A percentile compares a stretch with the other conserved stretches of the same genome.
Evolutionary conservation across 2,797 vertebrate genomes (phyloP).

Genomic region (Tolypeutes matacus): DNA sequence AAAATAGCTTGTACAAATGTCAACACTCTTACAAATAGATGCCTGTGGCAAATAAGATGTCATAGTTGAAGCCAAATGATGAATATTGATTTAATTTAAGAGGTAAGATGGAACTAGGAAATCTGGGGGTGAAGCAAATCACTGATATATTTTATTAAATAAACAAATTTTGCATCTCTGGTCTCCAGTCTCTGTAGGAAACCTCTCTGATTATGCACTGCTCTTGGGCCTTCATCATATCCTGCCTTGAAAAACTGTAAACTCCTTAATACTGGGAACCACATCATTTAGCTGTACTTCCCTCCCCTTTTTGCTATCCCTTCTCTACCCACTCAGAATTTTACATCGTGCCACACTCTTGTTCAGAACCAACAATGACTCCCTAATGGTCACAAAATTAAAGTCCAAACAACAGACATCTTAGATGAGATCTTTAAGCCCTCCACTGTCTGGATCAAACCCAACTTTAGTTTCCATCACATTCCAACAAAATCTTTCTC

Average conservation of each 20-base stretch:
- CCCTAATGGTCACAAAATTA: neutral
- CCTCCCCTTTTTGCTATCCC: neutral
- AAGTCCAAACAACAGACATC: neutral
- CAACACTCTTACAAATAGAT: neutral
- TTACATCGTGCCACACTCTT: neutral
- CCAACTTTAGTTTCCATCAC: neutral
- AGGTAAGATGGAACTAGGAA: neutral
- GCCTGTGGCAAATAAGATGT: conserved; percentile 1
- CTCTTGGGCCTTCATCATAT: neutral
- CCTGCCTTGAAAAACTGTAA: neutral
- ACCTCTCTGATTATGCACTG: neutral
- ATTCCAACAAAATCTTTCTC: neutral
- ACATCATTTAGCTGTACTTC: neutral
- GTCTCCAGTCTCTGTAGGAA: neutral
- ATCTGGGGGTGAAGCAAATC: neutral
- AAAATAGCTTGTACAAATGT: neutral
- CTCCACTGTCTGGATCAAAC: neutral
- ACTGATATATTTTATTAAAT: neutral
- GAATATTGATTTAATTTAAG: conserved; percentile 16
- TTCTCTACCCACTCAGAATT: neutral
- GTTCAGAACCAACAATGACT: neutral
- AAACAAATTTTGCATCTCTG: neutral
- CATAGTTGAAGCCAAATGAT: neutral
- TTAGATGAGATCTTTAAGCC: neutral
- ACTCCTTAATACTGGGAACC: neutral